Conservation (phyloP, 2,888 invertebrate genomes). For the Drosophila parthenogenetica region DNA sequence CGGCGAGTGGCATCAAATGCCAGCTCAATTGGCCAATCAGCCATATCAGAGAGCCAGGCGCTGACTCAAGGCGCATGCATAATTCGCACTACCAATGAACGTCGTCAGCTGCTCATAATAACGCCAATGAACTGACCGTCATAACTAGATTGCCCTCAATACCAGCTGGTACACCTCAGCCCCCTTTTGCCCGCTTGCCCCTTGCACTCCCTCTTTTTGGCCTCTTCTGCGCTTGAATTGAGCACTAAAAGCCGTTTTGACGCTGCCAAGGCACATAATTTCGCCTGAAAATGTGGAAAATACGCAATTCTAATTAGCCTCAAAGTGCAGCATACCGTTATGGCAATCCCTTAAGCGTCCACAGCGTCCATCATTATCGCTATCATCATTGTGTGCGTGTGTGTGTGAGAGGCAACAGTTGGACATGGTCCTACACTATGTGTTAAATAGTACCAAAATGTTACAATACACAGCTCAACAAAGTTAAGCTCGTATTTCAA, state of each 20-base stretch:
- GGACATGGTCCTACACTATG: slow-evolving; percentile 5
- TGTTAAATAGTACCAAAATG: slow-evolving; percentile 44
- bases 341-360: slow-evolving; percentile 1
- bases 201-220: background rate
- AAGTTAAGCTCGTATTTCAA: background rate
- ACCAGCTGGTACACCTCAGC: slow-evolving; percentile 18
- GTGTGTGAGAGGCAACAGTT: background rate
- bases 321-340: slow-evolving; percentile 62
- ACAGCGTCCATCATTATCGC: slow-evolving; percentile 26
- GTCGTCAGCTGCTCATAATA: slow-evolving; percentile 63
- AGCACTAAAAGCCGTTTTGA: slow-evolving; percentile 31
- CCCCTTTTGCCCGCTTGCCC: background rate
- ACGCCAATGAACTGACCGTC: slow-evolving; percentile 55
- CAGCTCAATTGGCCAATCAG: slow-evolving; percentile 68
- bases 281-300: slow-evolving; percentile 46
- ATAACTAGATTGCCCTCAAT: slow-evolving; percentile 42
- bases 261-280: slow-evolving; percentile 50
- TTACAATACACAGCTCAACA: slow-evolving; percentile 23
- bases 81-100: slow-evolving; percentile 65
- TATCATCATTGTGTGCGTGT: slow-evolving; percentile 30
- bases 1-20: slow-evolving; percentile 45
- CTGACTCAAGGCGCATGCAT: slow-evolving; percentile 70
- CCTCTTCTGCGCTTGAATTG: slow-evolving; percentile 25
- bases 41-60: slow-evolving; percentile 29
- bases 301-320: slow-evolving; percentile 62